Evolutionary conservation across 2,797 vertebrate species (phyloP), one percentile per base, ranked within the genome.

Genomic region (Acipenser ruthenus): DNA sequence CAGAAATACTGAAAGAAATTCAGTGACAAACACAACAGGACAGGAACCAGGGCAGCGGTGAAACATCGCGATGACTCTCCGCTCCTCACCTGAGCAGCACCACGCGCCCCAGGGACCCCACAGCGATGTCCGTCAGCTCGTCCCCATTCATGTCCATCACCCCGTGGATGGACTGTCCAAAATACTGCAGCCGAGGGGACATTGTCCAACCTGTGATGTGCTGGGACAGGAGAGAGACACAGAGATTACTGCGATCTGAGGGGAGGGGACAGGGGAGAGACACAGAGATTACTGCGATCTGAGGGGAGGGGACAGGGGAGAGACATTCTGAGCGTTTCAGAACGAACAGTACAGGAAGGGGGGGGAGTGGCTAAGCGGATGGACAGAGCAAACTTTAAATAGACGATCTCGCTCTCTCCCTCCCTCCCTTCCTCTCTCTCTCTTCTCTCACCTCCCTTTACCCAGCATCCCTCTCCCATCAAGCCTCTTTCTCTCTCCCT

Each of bases 141-240:
- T 93, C 91, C 0, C 73, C 68, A 48, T 73, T 80, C 0, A 92
- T 81, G 60, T 93, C 90, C 0, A 83, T 80, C 50, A 73, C 48
- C 6, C 92, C 92, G 1, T 90, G 76, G 64, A 94, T 81, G 48
- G 90, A 81, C 13, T 84, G 88, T 68, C 93, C 93, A 73, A 94
- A 93, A 77, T 87, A 88, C 47, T 15, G 83, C 52, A 89, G 69
- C 50, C 68, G 71, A 10, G 63, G 1, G 1, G 10, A 3, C 15
- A 90, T 18, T 12, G 70, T 67, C 48, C 61, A 7, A 52, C 85
- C 91, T 10, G 49, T 37, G 65, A 93, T 87, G 63, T 73, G 83
- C 93, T 94, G 76, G 13, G 10, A 80, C 23, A 61, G 69, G 60
- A 66, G 49, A 66, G 49, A 65, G 65, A 67, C 49, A 1, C 0